Base-by-base conservation (phyloP, 2,797 vertebrate species). In the Triplophysa yarkandensis region DNA sequence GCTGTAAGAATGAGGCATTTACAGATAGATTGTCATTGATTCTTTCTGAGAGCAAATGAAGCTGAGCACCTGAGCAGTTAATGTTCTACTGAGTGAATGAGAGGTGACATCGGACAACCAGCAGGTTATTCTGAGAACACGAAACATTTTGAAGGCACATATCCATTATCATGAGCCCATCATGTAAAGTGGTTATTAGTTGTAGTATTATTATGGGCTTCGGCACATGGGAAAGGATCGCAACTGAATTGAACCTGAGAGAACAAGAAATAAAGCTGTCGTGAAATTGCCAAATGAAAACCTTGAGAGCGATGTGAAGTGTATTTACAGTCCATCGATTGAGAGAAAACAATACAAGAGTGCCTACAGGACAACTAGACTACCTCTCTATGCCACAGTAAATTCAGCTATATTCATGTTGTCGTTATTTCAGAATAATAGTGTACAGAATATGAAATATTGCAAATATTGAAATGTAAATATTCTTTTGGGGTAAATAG, bases 81-180 rank as follows among this genome's bases (percentile, higher is more conserved):
- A 71, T 50, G 21, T 39, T 34, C n/a, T 25, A 23, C 19, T 23
- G 36, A 34, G 27, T 55, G 27, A 44, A 21, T 0, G 9, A 57
- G 62, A 27, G 36, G n/a, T 25, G 46, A 17, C 44, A 54, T 74
- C 70, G 30, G 23, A 72, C 4, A 3, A 41, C 62, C 61, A 36
- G 25, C 5, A 6, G 61, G 28, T 65, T 34, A 64, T 65, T 65
- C 27, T 16, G 17, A 41, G 27, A n/a, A 28, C 27, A 34, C 25
- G 57, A 65, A 32, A 28, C 30, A 71, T 60, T 19, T 34, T 46
- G 71, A 66, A 74, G 62, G 39, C 52, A 74, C 28, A 66, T 65
- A n/a, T 41, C 27, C 17, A 30, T 30, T 41, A 74, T 36, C 46
- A 63, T 30, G 44, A 63, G 5, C 19, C 43, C 5, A 6, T 16